phyloP scores from a whole-genome alignment of 2,113 vertebrate genomes.

The Mastomys coucha region DNA sequence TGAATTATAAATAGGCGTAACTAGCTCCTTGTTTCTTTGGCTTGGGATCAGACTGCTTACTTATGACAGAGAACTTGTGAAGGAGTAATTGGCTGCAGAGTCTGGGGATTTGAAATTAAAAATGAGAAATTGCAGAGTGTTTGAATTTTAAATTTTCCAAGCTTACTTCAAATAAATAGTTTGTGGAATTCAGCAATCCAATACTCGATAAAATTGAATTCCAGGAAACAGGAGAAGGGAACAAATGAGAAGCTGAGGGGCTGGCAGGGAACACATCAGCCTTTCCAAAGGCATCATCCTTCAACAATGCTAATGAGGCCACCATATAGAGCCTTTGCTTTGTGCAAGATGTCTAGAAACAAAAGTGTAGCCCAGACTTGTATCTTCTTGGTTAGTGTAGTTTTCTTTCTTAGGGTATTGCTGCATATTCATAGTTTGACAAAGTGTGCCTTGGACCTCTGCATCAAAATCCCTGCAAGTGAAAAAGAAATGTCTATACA shows the following conservation, averaged over 20 bases:
- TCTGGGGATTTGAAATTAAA: slow-evolving; percentile 1
- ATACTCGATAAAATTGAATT: not conserved
- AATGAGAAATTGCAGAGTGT: not conserved
- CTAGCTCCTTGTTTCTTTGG: not conserved
- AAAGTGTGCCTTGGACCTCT: not conserved
- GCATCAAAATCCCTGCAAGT: not conserved
- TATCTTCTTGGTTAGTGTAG: not conserved
- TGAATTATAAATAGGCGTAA: not conserved
- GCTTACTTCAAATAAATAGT: not conserved
- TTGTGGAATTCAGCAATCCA: not conserved
- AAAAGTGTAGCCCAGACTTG: not conserved
- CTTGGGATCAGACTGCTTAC: not conserved
- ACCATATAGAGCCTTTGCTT: not conserved
- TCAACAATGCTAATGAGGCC: not conserved
- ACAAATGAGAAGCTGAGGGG: not conserved
- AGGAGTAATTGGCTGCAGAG: not conserved
- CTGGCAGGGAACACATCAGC: too few relatives aligned
- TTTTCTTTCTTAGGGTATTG: not conserved
- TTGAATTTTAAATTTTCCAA: not conserved
- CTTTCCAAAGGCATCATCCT: not conserved
- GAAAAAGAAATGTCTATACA: not conserved
- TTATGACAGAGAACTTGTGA: not conserved
- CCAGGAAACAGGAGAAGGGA: not conserved
- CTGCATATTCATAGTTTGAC: not conserved
- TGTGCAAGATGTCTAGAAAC: not conserved